Conservation (phyloP, 1,140 invertebrate genomes). For the Augochlora pura region DNA sequence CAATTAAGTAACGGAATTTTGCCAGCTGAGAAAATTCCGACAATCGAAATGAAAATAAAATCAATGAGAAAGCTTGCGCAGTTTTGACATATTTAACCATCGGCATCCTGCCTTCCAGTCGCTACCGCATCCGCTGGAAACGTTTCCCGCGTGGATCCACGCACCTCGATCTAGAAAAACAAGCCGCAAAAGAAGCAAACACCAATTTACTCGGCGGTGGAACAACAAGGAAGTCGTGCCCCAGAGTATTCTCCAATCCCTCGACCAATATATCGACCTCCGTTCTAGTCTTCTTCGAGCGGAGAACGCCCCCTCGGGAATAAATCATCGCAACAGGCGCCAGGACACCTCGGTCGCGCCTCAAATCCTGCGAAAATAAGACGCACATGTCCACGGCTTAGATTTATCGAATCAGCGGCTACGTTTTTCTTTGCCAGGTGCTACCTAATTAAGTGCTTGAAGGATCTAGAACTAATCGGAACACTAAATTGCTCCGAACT, state of each 20-base stretch:
- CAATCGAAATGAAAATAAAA: too few species aligned
- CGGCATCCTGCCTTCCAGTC: not conserved
- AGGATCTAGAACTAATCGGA: too few species aligned
- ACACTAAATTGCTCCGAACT: too few species aligned
- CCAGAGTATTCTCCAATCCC: not conserved
- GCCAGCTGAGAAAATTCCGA: too few species aligned
- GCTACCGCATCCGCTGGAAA: not conserved
- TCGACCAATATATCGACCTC: not conserved
- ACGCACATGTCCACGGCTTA: slow-evolving; percentile 65
- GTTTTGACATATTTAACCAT: too few species aligned
- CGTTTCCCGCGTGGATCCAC: not conserved
- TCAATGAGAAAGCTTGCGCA: too few species aligned
- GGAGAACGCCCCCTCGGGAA: slow-evolving; percentile 54
- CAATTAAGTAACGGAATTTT: too few species aligned
- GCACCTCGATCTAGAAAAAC: slow-evolving; percentile 64
- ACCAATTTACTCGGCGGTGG: slow-evolving; percentile 67
- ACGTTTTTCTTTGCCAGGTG: not conserved
- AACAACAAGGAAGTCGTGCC: slow-evolving; percentile 71
- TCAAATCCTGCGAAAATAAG: slow-evolving; percentile 74
- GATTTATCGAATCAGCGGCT: not conserved
- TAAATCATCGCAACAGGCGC: slow-evolving; percentile 71
- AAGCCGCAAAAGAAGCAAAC: slow-evolving; percentile 71
- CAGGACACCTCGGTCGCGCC: slow-evolving; percentile 66
- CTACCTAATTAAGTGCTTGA: not conserved
- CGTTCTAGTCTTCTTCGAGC: slow-evolving; percentile 38